phyloP scores from a whole-genome alignment of 2,113 vertebrate genomes.

The Chionodraco myersi region DNA sequence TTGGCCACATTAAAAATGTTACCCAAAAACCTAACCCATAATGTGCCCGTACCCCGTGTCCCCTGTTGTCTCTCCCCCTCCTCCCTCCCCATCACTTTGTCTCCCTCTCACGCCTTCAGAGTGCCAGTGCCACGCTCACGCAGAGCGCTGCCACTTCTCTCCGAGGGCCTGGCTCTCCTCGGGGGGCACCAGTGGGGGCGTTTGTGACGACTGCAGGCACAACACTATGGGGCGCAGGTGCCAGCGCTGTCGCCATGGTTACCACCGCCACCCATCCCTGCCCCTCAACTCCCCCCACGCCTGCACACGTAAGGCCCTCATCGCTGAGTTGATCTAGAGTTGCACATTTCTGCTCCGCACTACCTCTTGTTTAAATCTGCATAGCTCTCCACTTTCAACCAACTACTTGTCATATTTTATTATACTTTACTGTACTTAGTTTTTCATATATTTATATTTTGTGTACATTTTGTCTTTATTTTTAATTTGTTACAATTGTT shows the following conservation, averaged over 20 bases:
- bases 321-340: not conserved
- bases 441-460: no score
- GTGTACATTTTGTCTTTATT: no score
- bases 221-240: slow-evolving; percentile 88
- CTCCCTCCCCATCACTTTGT: not conserved
- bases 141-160: slow-evolving; percentile 89
- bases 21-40: not conserved
- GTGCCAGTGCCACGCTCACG: slow-evolving; percentile 89
- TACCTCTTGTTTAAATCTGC: no score
- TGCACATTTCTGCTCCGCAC: no score
- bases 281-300: slow-evolving; percentile 81
- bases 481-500: no score
- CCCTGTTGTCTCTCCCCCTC: not conserved
- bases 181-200: slow-evolving; percentile 83
- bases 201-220: slow-evolving; percentile 88
- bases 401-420: no score
- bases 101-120: slow-evolving; percentile 71
- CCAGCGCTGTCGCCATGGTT: slow-evolving; percentile 88
- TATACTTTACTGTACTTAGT: no score
- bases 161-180: slow-evolving; percentile 85
- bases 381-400: no score
- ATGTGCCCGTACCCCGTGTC: not conserved
- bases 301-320: slow-evolving; percentile 86
- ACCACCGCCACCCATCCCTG: slow-evolving; percentile 80
- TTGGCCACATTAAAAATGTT: no score